Evolutionary conservation across 2,888 invertebrate species (phyloP).

Genomic region (Lucinisca nassula): DNA sequence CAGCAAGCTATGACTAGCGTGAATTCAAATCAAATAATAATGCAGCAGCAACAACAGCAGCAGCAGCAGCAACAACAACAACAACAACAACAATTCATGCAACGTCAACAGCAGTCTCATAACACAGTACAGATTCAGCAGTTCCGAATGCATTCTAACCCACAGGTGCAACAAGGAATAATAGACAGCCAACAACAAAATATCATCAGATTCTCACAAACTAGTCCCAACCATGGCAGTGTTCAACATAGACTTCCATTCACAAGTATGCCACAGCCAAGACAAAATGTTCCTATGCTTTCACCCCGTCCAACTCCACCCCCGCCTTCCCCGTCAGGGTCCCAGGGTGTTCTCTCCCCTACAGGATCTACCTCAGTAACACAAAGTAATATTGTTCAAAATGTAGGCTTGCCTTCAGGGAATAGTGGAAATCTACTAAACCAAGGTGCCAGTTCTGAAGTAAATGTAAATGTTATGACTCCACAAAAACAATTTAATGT

Average conservation of each 20-base stretch:
- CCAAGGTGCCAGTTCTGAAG: slow-evolving; percentile 27
- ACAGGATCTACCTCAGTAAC: slow-evolving; percentile 70
- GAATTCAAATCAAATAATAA: slow-evolving; percentile 49
- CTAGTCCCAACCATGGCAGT: slow-evolving; percentile 74
- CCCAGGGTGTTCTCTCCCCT: slow-evolving; percentile 67
- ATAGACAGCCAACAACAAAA: slow-evolving; percentile 59
- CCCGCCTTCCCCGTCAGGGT: slow-evolving; percentile 67
- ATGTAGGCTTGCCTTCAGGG: slow-evolving; percentile 54
- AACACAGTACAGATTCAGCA: slow-evolving; percentile 54
- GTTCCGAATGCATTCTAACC: slow-evolving; percentile 27
- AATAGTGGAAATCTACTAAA: slow-evolving; percentile 44
- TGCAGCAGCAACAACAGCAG: slow-evolving; percentile 66
- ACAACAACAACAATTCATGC: slow-evolving; percentile 36
- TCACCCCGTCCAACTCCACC: slow-evolving; percentile 80
- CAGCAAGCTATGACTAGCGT: slow-evolving; percentile 28
- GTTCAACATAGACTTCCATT: slow-evolving; percentile 62
- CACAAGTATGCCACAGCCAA: slow-evolving; percentile 57
- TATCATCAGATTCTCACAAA: slow-evolving; percentile 77
- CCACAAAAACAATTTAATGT: slow-evolving; percentile 7
- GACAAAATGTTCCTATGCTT: slow-evolving; percentile 75
- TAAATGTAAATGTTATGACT: slow-evolving; percentile 5
- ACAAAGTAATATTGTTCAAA: slow-evolving; percentile 62
- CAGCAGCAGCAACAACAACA: slow-evolving; percentile 57
- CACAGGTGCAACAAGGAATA: slow-evolving; percentile 36
- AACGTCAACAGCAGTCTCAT: neutral